Evolutionary conservation across 2,113 vertebrate genomes (phyloP).

Genomic region (Petaurus breviceps): DNA sequence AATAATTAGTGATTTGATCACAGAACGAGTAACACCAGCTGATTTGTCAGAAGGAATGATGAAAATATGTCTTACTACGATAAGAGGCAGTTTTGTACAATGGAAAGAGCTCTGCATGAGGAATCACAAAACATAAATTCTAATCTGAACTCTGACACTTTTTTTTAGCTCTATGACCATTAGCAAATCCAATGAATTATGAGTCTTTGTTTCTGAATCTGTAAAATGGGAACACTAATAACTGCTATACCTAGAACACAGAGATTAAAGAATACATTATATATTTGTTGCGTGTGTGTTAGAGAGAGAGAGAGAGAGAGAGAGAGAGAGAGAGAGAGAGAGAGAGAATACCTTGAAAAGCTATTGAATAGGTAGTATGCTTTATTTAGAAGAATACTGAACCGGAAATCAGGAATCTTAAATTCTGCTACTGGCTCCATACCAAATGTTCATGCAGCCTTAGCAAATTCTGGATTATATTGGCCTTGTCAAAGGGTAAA

Average conservation of each 20-base stretch:
- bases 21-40: neutral
- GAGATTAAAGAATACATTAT: neutral
- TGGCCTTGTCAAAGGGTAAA: neutral
- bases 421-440: neutral
- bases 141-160: neutral
- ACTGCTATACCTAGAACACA: neutral
- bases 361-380: neutral
- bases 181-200: conserved; percentile 26
- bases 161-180: neutral
- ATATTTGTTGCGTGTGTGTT: too few relatives aligned
- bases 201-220: neutral
- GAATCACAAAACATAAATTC: conserved; percentile 3
- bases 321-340: too few relatives aligned
- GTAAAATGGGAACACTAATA: neutral
- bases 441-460: neutral
- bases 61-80: neutral
- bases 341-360: neutral
- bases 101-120: neutral
- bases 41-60: neutral
- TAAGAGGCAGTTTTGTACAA: neutral
- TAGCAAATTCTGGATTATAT: neutral
- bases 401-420: neutral
- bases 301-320: too few relatives aligned
- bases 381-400: neutral
- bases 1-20: neutral